These are phyloP conservation scores for Plagodis pulveraria DNA, from an alignment of 2,888 invertebrate genomes.

Conservation along the genomic window DNA sequence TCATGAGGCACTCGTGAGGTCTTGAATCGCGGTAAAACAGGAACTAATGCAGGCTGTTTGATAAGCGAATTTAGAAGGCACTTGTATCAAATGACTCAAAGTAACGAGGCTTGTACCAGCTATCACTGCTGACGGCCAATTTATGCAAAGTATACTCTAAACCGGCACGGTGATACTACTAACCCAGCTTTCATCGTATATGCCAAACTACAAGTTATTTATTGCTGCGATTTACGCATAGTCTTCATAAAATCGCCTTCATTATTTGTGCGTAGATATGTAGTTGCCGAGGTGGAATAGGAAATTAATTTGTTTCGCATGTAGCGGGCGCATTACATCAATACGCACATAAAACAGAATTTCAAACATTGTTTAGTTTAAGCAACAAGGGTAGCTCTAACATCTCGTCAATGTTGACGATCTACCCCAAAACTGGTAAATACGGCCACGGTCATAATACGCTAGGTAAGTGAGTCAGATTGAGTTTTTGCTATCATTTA, in stretches of 20 bases:
- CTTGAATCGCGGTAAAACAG: conserved; percentile 13
- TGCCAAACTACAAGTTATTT: conserved; percentile 23
- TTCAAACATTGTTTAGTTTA: conserved; percentile 1
- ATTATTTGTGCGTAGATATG: conserved; percentile 19
- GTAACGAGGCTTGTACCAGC: conserved; percentile 5
- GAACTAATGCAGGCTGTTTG: conserved; percentile 15
- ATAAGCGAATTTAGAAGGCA: conserved; percentile 15
- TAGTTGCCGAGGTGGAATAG: conserved; percentile 22
- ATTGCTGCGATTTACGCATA: conserved; percentile 19
- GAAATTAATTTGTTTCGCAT: conserved; percentile 29
- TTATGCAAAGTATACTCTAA: conserved; percentile 20
- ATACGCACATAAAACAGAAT: conserved; percentile 20
- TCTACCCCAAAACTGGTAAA: not conserved
- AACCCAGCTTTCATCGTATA: conserved; percentile 9
- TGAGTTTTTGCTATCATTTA: too few species aligned
- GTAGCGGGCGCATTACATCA: conserved; percentile 24
- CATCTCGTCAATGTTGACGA: conserved; percentile 4
- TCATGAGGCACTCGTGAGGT: not conserved
- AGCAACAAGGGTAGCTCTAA: conserved; percentile 6
- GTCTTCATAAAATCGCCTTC: conserved; percentile 21
- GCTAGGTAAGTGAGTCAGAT: too few species aligned
- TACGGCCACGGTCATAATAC: too few species aligned
- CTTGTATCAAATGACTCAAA: conserved; percentile 7
- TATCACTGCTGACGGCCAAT: conserved; percentile 3
- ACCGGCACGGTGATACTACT: conserved; percentile 12